Evolutionary conservation across 2,113 vertebrate genomes (phyloP).

Genomic region (Brachionichthys hirsutus): DNA sequence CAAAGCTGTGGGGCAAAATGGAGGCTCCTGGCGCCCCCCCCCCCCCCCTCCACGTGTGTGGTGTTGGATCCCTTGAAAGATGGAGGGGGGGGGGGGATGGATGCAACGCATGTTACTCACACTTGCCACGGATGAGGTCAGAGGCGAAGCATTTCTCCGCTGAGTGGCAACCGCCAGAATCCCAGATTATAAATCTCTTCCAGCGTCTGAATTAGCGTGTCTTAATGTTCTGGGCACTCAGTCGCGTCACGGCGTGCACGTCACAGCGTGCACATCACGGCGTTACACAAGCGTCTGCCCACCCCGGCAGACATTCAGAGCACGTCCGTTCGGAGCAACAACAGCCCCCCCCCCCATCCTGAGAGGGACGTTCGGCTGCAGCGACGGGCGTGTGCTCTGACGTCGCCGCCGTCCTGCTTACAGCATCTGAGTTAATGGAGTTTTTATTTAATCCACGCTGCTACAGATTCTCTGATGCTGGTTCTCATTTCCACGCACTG

Average conservation of each 20-base stretch:
- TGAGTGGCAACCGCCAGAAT: conserved; percentile 40
- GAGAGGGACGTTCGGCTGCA: conserved; percentile 64
- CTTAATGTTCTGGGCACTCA: neutral
- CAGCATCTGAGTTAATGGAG: too few species aligned
- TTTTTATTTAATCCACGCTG: conserved; percentile 29
- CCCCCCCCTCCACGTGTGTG: conserved; percentile 69
- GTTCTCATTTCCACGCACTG: conserved; percentile 50
- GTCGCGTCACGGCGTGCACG: neutral
- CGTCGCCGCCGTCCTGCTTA: conserved; percentile 67
- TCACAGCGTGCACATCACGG: too few species aligned
- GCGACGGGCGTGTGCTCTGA: conserved; percentile 72
- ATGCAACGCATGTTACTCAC: conserved; percentile 55
- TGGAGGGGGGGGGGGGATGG: conserved; percentile 59
- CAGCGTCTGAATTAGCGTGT: too few species aligned
- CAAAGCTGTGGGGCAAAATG: conserved; percentile 62
- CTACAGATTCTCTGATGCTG: conserved; percentile 62
- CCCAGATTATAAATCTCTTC: neutral
- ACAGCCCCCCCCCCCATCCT: conserved; percentile 68
- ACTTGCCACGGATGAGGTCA: conserved; percentile 64
- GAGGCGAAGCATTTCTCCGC: conserved; percentile 56
- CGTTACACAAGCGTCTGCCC: conserved; percentile 65
- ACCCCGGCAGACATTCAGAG: conserved; percentile 62
- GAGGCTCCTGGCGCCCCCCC: conserved; percentile 52
- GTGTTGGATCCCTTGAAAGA: conserved; percentile 59
- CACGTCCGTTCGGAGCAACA: conserved; percentile 66